phyloP scores from a whole-genome alignment of 2,113 vertebrate species.

The Pygathrix nemaeus region DNA sequence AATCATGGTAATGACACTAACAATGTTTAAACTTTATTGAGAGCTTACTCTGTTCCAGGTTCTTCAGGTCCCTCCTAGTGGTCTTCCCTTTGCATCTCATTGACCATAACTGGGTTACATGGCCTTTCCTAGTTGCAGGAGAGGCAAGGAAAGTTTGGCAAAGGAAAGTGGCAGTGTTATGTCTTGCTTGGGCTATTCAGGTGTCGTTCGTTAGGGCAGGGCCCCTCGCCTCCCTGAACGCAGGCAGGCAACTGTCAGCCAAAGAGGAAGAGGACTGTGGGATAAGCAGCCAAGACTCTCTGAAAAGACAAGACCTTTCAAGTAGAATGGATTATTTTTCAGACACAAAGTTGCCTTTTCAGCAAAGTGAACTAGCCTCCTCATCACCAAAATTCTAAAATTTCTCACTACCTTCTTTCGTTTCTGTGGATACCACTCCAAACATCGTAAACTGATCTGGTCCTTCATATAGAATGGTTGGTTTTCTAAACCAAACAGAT shows the following conservation, averaged over 20 bases:
- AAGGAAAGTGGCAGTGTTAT: accelerated
- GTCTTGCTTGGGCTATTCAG: not conserved
- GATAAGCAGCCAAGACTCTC: not conserved
- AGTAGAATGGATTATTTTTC: not conserved
- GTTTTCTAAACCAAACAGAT: not conserved
- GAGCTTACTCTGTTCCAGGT: not conserved
- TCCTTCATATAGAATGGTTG: not conserved
- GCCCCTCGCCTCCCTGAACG: not conserved
- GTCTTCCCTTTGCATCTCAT: not conserved
- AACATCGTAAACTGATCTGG: not conserved
- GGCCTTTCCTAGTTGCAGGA: not conserved
- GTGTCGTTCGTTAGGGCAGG: not conserved
- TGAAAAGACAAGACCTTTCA: not conserved
- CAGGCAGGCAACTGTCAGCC: not conserved
- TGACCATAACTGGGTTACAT: not conserved
- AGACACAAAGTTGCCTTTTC: not conserved
- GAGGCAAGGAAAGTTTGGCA: not conserved
- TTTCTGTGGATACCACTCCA: not conserved
- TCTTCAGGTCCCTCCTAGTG: not conserved
- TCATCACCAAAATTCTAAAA: not conserved
- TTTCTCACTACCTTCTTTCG: not conserved
- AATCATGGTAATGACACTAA: not conserved
- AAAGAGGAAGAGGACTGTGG: not conserved
- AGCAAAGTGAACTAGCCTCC: not conserved
- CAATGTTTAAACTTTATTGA: not conserved